These are phyloP conservation scores for Apotomis betuletana DNA, from an alignment of 2,888 invertebrate species.

Conservation along the genomic window DNA sequence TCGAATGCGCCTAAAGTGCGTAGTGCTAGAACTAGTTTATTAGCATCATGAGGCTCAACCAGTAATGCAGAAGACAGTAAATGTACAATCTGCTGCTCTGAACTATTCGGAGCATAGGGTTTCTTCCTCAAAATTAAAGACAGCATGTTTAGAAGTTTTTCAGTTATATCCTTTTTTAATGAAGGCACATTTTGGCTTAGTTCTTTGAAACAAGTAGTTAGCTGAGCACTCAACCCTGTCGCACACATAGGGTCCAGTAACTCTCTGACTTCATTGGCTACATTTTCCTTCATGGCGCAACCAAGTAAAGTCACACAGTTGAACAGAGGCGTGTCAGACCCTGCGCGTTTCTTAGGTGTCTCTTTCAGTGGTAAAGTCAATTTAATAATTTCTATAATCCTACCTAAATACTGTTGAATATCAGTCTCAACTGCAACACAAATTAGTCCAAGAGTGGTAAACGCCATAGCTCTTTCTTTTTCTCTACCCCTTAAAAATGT, in stretches of 20 bases:
- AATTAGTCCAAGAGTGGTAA: constrained; percentile 95
- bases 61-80: constrained; percentile 70
- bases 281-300: constrained; percentile 92
- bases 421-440: constrained; percentile 94
- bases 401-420: constrained; percentile 90
- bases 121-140: constrained; percentile 95
- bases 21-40: constrained; percentile 95
- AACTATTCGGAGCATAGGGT: constrained; percentile 86
- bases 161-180: constrained; percentile 95
- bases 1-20: constrained; percentile 95
- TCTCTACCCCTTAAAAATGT: constrained; percentile 90
- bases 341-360: constrained; percentile 88
- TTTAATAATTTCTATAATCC: constrained; percentile 93
- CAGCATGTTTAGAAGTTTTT: constrained; percentile 94
- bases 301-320: constrained; percentile 97
- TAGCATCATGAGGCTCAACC: constrained; percentile 87
- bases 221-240: constrained; percentile 93
- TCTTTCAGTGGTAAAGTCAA: constrained; percentile 90
- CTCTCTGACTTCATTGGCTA: constrained; percentile 90
- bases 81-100: constrained; percentile 73
- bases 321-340: constrained; percentile 94
- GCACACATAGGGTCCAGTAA: constrained; percentile 96
- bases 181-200: constrained; percentile 94
- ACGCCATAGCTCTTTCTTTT: constrained; percentile 93
- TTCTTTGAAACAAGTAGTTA: constrained; percentile 96